These are phyloP conservation scores for Nasua narica DNA, from an alignment of 2,797 vertebrate species.

Conservation along the genomic window DNA sequence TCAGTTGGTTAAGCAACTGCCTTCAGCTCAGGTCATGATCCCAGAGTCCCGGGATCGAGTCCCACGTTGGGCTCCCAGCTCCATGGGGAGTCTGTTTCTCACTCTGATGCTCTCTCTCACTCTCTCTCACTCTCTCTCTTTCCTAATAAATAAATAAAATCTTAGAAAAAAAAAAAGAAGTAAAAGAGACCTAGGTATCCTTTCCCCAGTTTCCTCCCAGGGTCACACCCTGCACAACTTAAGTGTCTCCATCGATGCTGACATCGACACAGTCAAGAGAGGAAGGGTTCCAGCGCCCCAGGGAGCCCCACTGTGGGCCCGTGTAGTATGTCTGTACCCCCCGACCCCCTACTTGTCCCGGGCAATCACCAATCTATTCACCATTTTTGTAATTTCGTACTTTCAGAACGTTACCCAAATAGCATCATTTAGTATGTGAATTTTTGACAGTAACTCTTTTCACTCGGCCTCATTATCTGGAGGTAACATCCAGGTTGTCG, in stretches of 20 bases:
- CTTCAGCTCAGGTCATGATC: no score
- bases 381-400: not conserved
- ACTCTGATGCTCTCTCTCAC: no score
- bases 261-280: no score
- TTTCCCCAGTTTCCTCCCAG: not conserved
- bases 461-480: not conserved
- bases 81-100: no score
- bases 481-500: not conserved
- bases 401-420: not conserved
- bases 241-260: not conserved
- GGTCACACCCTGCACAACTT: accelerated
- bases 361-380: not conserved
- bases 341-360: not conserved
- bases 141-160: no score
- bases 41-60: no score
- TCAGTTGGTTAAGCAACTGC: no score
- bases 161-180: no score
- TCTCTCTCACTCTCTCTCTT: no score
- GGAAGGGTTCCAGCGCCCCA: accelerated
- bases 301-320: not conserved
- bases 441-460: not conserved
- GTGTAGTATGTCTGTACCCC: no score
- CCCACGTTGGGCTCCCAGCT: no score
- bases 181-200: not conserved
- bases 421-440: not conserved